Evolutionary conservation across 2,888 invertebrate species (phyloP).

Genomic region (Apeira syringaria): DNA sequence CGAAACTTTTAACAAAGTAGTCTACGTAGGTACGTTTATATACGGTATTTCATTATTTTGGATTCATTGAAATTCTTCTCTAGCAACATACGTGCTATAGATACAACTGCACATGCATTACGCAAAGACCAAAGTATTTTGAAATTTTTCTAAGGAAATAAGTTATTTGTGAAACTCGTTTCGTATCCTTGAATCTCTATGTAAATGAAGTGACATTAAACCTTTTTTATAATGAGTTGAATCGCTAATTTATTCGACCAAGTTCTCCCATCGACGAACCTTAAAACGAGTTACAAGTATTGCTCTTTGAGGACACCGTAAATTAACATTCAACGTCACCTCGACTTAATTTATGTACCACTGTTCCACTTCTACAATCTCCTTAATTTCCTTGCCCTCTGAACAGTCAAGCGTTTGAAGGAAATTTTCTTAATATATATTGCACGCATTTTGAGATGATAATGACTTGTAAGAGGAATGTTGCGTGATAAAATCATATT

Average conservation of each 20-base stretch:
- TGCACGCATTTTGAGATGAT: slow-evolving; percentile 39
- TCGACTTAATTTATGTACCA: slow-evolving; percentile 32
- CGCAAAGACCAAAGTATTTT: too few relatives aligned
- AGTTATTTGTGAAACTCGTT: slow-evolving; percentile 7
- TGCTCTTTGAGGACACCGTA: slow-evolving; percentile 25
- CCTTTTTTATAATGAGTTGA: slow-evolving; percentile 15
- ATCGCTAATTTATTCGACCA: slow-evolving; percentile 18
- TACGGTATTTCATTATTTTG: too few relatives aligned
- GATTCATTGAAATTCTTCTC: too few relatives aligned
- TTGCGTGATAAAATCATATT: too few relatives aligned
- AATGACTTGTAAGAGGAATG: too few relatives aligned
- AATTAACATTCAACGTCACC: slow-evolving; percentile 35
- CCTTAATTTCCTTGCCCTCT: slow-evolving; percentile 23
- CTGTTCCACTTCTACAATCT: slow-evolving; percentile 31
- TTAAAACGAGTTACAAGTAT: slow-evolving; percentile 24
- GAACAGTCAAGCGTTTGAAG: slow-evolving; percentile 26
- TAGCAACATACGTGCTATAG: too few relatives aligned
- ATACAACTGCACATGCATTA: too few relatives aligned
- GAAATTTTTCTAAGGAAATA: neutral
- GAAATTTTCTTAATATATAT: slow-evolving; percentile 54
- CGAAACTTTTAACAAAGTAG: too few relatives aligned
- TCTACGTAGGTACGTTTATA: too few relatives aligned
- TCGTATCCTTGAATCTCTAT: slow-evolving; percentile 6
- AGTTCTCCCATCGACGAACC: slow-evolving; percentile 20
- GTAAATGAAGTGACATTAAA: slow-evolving; percentile 15